Conservation (phyloP, 2,113 vertebrate species). For the Forbesichthys agassizii region DNA sequence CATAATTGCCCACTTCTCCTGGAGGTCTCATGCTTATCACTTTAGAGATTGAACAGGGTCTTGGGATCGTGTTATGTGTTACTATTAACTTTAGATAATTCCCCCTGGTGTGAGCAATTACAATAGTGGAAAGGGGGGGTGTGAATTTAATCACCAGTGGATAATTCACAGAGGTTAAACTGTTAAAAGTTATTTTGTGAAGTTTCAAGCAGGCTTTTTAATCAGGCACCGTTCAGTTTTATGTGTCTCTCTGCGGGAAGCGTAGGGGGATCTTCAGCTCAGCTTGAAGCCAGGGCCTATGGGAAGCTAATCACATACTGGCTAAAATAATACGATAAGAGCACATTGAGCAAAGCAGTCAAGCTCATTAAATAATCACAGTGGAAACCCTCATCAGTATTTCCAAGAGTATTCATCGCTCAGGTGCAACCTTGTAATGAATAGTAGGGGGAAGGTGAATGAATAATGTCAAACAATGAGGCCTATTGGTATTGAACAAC, state of each 20-base stretch:
- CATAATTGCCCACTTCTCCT: slow-evolving; percentile 38
- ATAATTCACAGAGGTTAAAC: slow-evolving; percentile 49
- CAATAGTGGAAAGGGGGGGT: slow-evolving; percentile 17
- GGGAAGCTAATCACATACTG: slow-evolving; percentile 45
- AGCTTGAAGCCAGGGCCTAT: slow-evolving; percentile 27
- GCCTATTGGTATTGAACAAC: not conserved
- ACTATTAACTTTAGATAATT: not conserved
- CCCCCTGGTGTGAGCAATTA: slow-evolving; percentile 51
- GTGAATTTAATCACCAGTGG: slow-evolving; percentile 45
- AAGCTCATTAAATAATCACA: slow-evolving; percentile 38
- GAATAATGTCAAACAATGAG: slow-evolving; percentile 33
- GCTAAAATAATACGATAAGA: slow-evolving; percentile 45
- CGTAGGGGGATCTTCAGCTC: slow-evolving; percentile 26
- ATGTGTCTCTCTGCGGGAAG: slow-evolving; percentile 36
- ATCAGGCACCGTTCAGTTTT: slow-evolving; percentile 42
- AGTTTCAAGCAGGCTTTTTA: slow-evolving; percentile 51
- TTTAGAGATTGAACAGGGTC: slow-evolving; percentile 33
- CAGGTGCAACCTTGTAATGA: slow-evolving; percentile 26
- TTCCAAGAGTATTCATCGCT: slow-evolving; percentile 21
- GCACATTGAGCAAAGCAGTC: slow-evolving; percentile 21
- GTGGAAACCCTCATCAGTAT: slow-evolving; percentile 18
- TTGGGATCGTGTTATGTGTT: slow-evolving; percentile 25
- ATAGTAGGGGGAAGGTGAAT: slow-evolving; percentile 4
- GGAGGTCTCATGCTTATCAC: slow-evolving; percentile 19
- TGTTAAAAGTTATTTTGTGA: slow-evolving; percentile 45